These are phyloP conservation scores for Acronicta aceris DNA, from an alignment of 2,888 invertebrate genomes.

Conservation along the genomic window DNA sequence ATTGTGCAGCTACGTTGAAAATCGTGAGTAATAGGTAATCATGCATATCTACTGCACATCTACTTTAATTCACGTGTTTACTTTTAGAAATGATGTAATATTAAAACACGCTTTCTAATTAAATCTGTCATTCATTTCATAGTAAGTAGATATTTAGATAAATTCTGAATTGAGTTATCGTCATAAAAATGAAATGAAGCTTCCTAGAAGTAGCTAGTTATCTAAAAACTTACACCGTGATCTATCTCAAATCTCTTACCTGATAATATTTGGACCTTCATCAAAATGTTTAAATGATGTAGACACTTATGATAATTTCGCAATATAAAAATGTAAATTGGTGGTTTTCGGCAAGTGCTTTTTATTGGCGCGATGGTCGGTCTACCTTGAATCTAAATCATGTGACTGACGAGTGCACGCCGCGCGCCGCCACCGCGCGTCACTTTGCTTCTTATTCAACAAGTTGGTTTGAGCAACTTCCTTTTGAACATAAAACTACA, in stretches of 20 bases:
- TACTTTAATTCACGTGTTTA: slow-evolving; percentile 6
- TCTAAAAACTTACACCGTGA: neutral
- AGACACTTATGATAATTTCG: slow-evolving; percentile 18
- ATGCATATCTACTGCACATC: slow-evolving; percentile 33
- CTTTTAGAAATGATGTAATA: slow-evolving; percentile 5
- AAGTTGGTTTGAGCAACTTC: slow-evolving; percentile 21
- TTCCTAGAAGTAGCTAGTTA: neutral
- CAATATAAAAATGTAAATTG: slow-evolving; percentile 26
- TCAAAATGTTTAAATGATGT: neutral
- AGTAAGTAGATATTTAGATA: too few relatives aligned
- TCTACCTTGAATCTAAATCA: slow-evolving; percentile 73
- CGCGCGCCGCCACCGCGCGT: slow-evolving; percentile 17
- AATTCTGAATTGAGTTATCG: neutral
- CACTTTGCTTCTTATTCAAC: slow-evolving; percentile 41
- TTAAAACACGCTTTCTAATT: neutral
- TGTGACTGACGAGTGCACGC: slow-evolving; percentile 59
- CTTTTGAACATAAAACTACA: slow-evolving; percentile 19
- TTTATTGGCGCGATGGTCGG: slow-evolving; percentile 48
- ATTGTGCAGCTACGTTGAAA: slow-evolving; percentile 26
- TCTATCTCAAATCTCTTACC: too few relatives aligned
- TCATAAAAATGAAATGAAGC: neutral
- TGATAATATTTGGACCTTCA: neutral
- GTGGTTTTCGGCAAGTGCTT: slow-evolving; percentile 34
- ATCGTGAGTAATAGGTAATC: slow-evolving; percentile 52
- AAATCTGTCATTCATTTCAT: too few relatives aligned